A percentile compares a stretch with the other conserved stretches of the same genome.
Evolutionary conservation across 1,140 invertebrate species (phyloP).

Genomic region (Brachionus calyciflorus): DNA sequence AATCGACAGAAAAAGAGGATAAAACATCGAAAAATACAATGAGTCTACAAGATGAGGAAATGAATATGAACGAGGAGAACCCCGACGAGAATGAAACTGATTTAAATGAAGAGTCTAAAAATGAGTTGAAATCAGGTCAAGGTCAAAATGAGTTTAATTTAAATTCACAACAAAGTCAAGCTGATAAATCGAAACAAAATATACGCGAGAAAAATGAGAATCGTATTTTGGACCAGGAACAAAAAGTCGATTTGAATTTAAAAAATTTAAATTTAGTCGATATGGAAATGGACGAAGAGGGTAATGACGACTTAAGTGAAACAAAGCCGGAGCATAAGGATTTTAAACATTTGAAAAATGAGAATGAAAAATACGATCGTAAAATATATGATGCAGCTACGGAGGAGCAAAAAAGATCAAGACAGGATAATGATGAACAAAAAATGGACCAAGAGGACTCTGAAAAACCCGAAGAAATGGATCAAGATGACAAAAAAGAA

Average conservation of each 20-base stretch:
- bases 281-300: neutral
- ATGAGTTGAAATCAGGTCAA: neutral
- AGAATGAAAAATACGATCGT: neutral
- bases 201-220: constrained; percentile 31
- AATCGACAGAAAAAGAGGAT: neutral
- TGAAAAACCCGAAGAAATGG: neutral
- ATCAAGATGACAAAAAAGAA: constrained; percentile 6
- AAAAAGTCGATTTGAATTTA: neutral
- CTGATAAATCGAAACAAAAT: neutral
- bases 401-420: neutral
- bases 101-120: neutral
- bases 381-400: constrained; percentile 18
- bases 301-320: neutral
- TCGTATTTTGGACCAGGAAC: neutral
- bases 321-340: neutral
- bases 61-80: neutral
- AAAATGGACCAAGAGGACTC: neutral
- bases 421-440: neutral
- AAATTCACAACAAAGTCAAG: neutral
- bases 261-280: constrained; percentile 39
- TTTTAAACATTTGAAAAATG: constrained; percentile 21
- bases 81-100: neutral
- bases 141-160: neutral
- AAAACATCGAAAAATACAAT: neutral
- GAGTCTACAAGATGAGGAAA: neutral